Conservation (phyloP, 2,113 vertebrate genomes). For the Eleginops maclovinus region DNA sequence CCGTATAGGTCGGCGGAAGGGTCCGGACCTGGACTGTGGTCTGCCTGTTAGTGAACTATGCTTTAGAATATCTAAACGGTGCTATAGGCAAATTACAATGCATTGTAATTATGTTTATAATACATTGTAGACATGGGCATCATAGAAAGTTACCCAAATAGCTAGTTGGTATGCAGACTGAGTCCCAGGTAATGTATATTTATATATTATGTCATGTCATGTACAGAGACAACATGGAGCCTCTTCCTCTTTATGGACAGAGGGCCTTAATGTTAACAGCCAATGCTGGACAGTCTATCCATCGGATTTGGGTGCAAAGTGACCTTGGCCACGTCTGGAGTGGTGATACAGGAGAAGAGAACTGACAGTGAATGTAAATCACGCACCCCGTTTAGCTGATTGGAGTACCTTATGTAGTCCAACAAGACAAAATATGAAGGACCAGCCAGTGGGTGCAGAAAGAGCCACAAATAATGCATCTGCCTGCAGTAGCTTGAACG, state of each 20-base stretch:
- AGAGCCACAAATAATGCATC: slow-evolving; percentile 64
- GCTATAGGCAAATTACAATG: no score
- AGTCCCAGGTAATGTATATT: background rate
- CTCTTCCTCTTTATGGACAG: background rate
- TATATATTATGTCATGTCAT: background rate
- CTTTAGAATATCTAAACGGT: no score
- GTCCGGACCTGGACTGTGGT: no score
- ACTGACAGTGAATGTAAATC: slow-evolving; percentile 77
- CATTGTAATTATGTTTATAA: no score
- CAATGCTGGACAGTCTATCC: slow-evolving; percentile 44
- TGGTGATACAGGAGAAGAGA: slow-evolving; percentile 30
- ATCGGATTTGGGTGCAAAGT: slow-evolving; percentile 54
- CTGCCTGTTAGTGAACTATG: no score
- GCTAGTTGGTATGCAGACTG: background rate
- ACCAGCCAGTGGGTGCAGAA: slow-evolving; percentile 40
- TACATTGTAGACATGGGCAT: no score
- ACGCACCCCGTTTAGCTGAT: slow-evolving; percentile 67
- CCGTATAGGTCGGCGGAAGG: no score
- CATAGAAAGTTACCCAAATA: no score
- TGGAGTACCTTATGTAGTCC: slow-evolving; percentile 63
- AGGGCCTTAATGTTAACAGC: slow-evolving; percentile 25
- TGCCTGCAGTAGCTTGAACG: slow-evolving; percentile 10
- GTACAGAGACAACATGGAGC: background rate
- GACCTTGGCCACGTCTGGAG: slow-evolving; percentile 69
- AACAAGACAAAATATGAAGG: slow-evolving; percentile 57